Conservation (phyloP, 2,888 invertebrate genomes). For the Scelioninae gen. 1 region DNA sequence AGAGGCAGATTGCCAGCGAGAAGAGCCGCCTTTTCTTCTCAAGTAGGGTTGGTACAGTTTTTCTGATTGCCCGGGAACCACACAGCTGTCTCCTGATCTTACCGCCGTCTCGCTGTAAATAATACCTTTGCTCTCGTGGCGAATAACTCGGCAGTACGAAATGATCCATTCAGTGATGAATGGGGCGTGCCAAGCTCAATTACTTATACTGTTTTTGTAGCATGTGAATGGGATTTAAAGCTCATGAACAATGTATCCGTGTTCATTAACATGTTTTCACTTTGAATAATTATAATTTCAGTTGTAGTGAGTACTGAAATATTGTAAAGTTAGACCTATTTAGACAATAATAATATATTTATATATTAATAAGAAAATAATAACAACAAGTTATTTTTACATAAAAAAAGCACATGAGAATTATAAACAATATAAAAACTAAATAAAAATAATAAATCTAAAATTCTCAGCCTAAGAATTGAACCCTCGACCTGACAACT, state of each 20-base stretch:
- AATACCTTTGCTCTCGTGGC: constrained; percentile 74
- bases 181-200: constrained; percentile 54
- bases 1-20: constrained; percentile 74
- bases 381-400: too few relatives aligned
- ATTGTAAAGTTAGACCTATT: too few relatives aligned
- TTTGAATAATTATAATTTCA: too few relatives aligned
- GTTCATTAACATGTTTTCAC: not conserved
- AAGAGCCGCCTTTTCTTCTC: constrained; percentile 47
- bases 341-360: too few relatives aligned
- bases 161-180: constrained; percentile 68
- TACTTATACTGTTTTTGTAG: constrained; percentile 51
- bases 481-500: too few relatives aligned
- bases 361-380: too few relatives aligned
- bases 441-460: too few relatives aligned
- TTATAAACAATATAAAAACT: too few relatives aligned
- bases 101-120: constrained; percentile 73
- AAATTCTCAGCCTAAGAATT: too few relatives aligned
- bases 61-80: constrained; percentile 83
- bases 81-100: constrained; percentile 81
- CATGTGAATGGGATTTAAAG: constrained; percentile 42
- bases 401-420: too few relatives aligned
- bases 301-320: not conserved
- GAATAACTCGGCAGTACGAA: constrained; percentile 75
- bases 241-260: not conserved
- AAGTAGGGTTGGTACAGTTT: constrained; percentile 77